phyloP scores from a whole-genome alignment of 2,113 vertebrate species.

The Bostrychus sinensis region DNA sequence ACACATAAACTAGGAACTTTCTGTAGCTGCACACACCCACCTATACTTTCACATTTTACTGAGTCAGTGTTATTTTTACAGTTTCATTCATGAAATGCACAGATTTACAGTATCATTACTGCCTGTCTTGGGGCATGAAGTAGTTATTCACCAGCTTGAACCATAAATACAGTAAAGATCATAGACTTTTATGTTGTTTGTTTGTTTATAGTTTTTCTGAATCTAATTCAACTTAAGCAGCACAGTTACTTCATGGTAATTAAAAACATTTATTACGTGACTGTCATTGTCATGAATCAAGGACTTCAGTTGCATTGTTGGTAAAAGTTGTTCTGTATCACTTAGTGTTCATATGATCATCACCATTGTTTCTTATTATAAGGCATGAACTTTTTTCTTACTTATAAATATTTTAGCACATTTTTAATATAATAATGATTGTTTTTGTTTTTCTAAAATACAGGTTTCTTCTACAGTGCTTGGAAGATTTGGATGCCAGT shows the following conservation, averaged over 20 bases:
- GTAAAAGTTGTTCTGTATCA: neutral
- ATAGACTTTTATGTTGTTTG: neutral
- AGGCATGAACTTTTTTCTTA: neutral
- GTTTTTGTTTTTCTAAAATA: neutral
- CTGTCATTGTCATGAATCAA: neutral
- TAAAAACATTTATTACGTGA: neutral
- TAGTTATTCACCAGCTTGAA: neutral
- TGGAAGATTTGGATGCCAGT: conserved; percentile 93
- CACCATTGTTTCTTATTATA: neutral
- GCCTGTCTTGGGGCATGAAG: neutral
- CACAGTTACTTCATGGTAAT: neutral
- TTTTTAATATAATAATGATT: neutral
- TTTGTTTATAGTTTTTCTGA: neutral
- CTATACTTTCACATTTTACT: neutral
- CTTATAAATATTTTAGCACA: neutral
- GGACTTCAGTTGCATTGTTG: neutral
- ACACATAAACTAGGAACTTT: neutral
- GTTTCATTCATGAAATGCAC: no score
- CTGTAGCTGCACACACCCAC: neutral
- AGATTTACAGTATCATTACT: neutral
- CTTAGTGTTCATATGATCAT: neutral
- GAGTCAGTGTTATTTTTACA: no score
- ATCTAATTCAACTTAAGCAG: neutral
- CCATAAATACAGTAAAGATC: neutral
- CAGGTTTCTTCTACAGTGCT: conserved; percentile 94